A percentile compares a stretch with the other conserved stretches of the same genome.
These are phyloP conservation scores for fruit fly (Drosophila melanogaster) DNA, from an alignment of 1,140 invertebrate genomes.

Conservation along the genomic window Release_6_plus_ISO1_MT NC_004354.4:13649001-13649500, in stretches of 20 bases:
- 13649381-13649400: constrained; percentile 89
- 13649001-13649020: background rate
- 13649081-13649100: constrained; percentile 18
- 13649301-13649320: background rate
- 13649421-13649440: constrained; percentile 87
- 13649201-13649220: constrained; percentile 26
- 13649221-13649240: background rate
- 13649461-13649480: constrained; percentile 86
- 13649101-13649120: constrained; percentile 31
- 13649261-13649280: background rate
- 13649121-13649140: constrained; percentile 40
- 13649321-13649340: background rate
- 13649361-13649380: constrained; percentile 84
- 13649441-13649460: constrained; percentile 85
- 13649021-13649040: background rate
- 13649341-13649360: too few relatives aligned
- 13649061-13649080: constrained; percentile 25
- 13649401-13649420: constrained; percentile 87
- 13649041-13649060: constrained; percentile 17
- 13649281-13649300: background rate
- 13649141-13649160: constrained; percentile 14
- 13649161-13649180: constrained; percentile 15
- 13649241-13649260: background rate
- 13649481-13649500: constrained; percentile 85
- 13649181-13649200: constrained; percentile 20